Percentiles rank a stretch among this genome's conserved stretches.
phyloP scores from a whole-genome alignment of 2,797 vertebrate species.

The Crenuchus spilurus region DNA sequence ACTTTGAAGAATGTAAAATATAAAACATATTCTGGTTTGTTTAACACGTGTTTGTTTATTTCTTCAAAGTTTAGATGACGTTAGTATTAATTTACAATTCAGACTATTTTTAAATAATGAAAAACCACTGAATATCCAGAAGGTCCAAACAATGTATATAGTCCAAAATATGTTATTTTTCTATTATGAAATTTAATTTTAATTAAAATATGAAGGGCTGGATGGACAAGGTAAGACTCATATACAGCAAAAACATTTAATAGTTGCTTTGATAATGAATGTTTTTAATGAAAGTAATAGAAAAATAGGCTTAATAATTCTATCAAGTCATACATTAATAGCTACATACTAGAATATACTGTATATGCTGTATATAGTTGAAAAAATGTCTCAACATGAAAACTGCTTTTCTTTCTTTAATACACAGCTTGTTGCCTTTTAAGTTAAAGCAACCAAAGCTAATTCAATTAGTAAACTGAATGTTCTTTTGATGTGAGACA shows the following conservation, averaged over 20 bases:
- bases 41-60: too few species aligned
- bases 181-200: too few species aligned
- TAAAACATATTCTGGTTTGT: too few species aligned
- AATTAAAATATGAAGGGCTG: not conserved
- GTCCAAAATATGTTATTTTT: too few species aligned
- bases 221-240: not conserved
- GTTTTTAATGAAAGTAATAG: not conserved
- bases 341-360: not conserved
- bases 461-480: slow-evolving; percentile 21
- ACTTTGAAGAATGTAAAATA: too few species aligned
- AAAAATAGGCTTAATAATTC: not conserved
- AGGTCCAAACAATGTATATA: too few species aligned
- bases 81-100: too few species aligned
- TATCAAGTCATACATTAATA: not conserved
- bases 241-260: too few species aligned
- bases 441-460: slow-evolving; percentile 8
- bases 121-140: too few species aligned
- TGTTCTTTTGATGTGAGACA: slow-evolving; percentile 7
- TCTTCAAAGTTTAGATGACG: too few species aligned
- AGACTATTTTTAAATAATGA: too few species aligned
- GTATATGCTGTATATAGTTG: not conserved
- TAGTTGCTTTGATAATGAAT: too few species aligned
- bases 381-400: not conserved
- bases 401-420: not conserved
- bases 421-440: not conserved